Base-by-base conservation (phyloP, 2,113 vertebrate genomes). In the Apus apus region DNA sequence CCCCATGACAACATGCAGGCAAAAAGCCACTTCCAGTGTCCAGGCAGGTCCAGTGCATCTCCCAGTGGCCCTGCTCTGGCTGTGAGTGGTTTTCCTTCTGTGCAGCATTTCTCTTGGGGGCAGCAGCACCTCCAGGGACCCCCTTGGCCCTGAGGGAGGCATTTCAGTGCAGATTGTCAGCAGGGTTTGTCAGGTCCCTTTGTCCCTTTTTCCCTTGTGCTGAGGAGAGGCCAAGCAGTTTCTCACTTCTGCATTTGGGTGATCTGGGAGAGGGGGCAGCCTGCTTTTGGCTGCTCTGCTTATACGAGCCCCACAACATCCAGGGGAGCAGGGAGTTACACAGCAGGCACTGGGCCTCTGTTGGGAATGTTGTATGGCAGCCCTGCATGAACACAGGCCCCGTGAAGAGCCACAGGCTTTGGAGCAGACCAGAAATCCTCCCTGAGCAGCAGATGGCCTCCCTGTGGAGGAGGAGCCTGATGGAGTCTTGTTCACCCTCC, bases 391-490 rank as follows among this genome's bases (percentile, higher is more conserved):
- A 32, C 36, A 51, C 26, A 81, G 57, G 68, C 5, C 21, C 50
- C 15, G 0, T 0, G 7, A 13, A 29, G 57, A 76, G 32, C 68
- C 38, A 43, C 0, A 0, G 29, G 46, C 51, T 82, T 78, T 54
- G 53, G 36, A 45, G 27, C 68, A 62, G 50, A 48, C 13, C 68
- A n/a, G 26, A 50, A 74, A 66, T 57, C 46, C 21, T 64, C 61
- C 48, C n/a, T 19, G 54, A 40, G 66, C 48, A 56, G 46, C 53
- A 27, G 6, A 26, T 1, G 1, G 19, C 27, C 46, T 43, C 30
- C 30, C 13, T 0, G 0, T 21, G 46, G 22, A 45, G 27, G 16
- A 26, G 14, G 4, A 62, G 29, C 14, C 62, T 8, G 9, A 8
- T 21, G 30, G 79, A 56, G 19, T 10, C 21, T 17, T n/a, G 6